These are phyloP conservation scores for Emydoidea blandingii DNA, from an alignment of 2,797 vertebrate species.

Conservation along the genomic window DNA sequence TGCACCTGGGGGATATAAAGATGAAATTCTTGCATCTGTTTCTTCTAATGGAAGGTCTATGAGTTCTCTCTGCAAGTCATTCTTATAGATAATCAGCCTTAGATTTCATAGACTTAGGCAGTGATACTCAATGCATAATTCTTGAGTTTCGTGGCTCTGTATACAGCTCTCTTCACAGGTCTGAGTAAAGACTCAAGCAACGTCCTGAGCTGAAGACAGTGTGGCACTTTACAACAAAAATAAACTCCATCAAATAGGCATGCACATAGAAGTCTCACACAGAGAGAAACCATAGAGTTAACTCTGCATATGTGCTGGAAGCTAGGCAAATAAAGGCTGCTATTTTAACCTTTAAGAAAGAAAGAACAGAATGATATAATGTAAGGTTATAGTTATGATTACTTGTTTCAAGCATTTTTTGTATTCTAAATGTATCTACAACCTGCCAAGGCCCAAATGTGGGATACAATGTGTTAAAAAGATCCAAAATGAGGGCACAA, in stretches of 20 bases:
- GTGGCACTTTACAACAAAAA: background rate
- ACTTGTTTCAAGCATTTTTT: background rate
- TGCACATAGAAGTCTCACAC: rapidly evolving
- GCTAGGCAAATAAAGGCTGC: background rate
- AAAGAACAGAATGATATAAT: background rate
- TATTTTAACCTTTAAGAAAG: background rate
- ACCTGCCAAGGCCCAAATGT: background rate
- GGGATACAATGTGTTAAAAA: background rate
- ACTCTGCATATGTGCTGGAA: background rate
- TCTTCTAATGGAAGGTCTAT: background rate
- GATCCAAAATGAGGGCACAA: too few species aligned
- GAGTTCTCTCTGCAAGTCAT: background rate
- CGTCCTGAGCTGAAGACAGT: rapidly evolving
- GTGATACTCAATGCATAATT: background rate
- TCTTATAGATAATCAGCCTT: background rate
- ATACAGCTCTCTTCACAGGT: background rate
- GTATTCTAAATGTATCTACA: background rate
- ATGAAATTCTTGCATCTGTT: background rate
- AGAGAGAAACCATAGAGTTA: background rate
- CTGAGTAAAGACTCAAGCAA: background rate
- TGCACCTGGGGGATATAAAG: background rate
- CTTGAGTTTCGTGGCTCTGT: background rate
- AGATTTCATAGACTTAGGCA: background rate
- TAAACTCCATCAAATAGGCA: background rate
- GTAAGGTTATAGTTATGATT: background rate